Percentiles rank a stretch among this genome's conserved stretches.
These are phyloP conservation scores for Sardinella longiceps DNA, from an alignment of 2,797 vertebrate species.

Conservation along the genomic window DNA sequence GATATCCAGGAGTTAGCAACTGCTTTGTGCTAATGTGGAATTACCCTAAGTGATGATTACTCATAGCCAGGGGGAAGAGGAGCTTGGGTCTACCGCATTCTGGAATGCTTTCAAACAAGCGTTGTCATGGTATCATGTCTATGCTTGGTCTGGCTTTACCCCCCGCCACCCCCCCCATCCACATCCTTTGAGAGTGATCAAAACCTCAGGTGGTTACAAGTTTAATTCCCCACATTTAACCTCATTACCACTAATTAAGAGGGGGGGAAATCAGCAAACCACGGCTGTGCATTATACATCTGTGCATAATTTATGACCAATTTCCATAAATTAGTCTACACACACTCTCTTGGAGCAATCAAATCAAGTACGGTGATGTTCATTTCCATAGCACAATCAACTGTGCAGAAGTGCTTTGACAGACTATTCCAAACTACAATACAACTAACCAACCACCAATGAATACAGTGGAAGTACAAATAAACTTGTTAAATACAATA, in stretches of 20 bases:
- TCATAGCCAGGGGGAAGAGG: background rate
- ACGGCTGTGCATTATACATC: background rate
- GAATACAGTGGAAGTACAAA: background rate
- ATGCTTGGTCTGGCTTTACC: background rate
- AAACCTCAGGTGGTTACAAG: constrained; percentile 16
- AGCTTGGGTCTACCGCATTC: background rate
- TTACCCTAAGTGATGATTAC: background rate
- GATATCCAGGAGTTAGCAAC: background rate
- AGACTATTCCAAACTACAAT: background rate
- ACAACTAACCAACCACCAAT: background rate
- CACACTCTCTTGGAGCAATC: background rate
- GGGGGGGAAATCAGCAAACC: background rate
- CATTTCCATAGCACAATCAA: background rate
- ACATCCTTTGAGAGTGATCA: background rate
- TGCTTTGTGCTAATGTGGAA: background rate
- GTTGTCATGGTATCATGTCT: background rate
- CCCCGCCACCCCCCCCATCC: background rate
- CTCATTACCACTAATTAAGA: background rate
- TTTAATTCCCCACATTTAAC: constrained; percentile 22
- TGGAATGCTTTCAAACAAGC: background rate
- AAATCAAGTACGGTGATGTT: background rate
- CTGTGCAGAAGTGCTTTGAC: background rate
- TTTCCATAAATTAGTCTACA: background rate
- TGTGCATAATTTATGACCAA: constrained; percentile 13
- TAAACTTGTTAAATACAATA: background rate